These are phyloP conservation scores for Egretta garzetta DNA, from an alignment of 2,113 vertebrate genomes.

Conservation along the genomic window DNA sequence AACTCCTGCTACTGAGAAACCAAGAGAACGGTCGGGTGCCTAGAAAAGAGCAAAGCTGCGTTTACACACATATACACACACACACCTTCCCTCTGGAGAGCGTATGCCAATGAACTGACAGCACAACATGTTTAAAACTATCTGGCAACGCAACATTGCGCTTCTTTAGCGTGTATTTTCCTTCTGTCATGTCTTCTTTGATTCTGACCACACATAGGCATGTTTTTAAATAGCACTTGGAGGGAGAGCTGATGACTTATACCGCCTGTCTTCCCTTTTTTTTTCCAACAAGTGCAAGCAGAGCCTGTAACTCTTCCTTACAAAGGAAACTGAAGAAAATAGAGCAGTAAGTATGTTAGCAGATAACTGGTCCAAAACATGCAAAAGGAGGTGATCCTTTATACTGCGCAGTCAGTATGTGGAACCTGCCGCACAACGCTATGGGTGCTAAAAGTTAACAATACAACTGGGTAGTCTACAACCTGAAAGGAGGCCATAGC, in stretches of 20 bases:
- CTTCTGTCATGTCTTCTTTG: not conserved
- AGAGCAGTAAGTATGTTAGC: not conserved
- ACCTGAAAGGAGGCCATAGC: too few relatives aligned
- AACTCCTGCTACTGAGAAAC: not conserved
- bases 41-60: not conserved
- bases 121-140: not conserved
- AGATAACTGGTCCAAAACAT: not conserved
- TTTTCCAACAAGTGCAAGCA: not conserved
- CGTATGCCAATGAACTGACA: not conserved
- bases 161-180: not conserved
- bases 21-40: not conserved
- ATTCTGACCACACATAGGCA: not conserved
- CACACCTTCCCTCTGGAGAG: not conserved
- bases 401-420: not conserved
- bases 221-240: not conserved
- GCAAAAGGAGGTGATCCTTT: not conserved
- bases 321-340: not conserved
- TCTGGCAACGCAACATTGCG: not conserved
- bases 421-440: not conserved
- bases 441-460: not conserved
- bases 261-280: not conserved
- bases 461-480: not conserved
- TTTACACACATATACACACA: not conserved
- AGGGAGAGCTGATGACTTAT: not conserved
- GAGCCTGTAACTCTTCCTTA: not conserved